A percentile compares a stretch with the other conserved stretches of the same genome.
Conservation (phyloP, 37 sponge, comb jelly and placozoan genomes). For the Amphimedon queenslandica region DNA sequence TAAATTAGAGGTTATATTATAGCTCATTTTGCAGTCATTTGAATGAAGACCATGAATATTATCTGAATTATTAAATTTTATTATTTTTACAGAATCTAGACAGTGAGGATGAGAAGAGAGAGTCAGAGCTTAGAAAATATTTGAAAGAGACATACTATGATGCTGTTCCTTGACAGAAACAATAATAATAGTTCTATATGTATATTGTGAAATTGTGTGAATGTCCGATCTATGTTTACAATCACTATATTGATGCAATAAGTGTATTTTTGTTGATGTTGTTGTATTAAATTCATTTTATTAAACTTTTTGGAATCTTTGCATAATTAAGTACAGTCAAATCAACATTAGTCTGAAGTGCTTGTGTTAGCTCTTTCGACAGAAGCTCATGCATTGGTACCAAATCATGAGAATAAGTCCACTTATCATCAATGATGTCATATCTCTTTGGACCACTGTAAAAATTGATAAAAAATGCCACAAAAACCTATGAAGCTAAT, state of each 20-base stretch:
- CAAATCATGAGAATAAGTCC: constrained; percentile 82
- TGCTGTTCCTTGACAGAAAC: not conserved
- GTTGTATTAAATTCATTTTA: constrained; percentile 37
- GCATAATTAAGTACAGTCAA: constrained; percentile 38
- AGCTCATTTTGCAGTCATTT: no score
- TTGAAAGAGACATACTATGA: constrained; percentile 9
- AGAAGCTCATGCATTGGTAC: constrained; percentile 76
- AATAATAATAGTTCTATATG: not conserved
- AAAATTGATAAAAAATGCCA: not conserved
- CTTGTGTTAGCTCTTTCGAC: constrained; percentile 58
- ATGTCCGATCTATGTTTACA: not conserved
- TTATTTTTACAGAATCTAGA: constrained; percentile 22
- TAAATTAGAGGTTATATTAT: no score
- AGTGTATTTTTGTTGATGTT: not conserved
- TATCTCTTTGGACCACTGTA: constrained; percentile 88
- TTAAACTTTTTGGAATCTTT: constrained; percentile 25
- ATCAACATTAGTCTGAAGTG: constrained; percentile 59
- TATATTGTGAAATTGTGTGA: not conserved
- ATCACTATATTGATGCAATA: not conserved
- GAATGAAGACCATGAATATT: no score
- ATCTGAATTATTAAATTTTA: not conserved
- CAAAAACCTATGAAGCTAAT: not conserved
- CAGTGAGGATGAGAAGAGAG: constrained; percentile 39
- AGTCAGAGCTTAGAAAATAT: constrained; percentile 9
- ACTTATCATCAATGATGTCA: constrained; percentile 80